Percentiles rank a stretch among this genome's conserved stretches.
These are phyloP conservation scores for Hypothenemus hampei DNA, from an alignment of 1,140 invertebrate species.

Conservation along the genomic window DNA sequence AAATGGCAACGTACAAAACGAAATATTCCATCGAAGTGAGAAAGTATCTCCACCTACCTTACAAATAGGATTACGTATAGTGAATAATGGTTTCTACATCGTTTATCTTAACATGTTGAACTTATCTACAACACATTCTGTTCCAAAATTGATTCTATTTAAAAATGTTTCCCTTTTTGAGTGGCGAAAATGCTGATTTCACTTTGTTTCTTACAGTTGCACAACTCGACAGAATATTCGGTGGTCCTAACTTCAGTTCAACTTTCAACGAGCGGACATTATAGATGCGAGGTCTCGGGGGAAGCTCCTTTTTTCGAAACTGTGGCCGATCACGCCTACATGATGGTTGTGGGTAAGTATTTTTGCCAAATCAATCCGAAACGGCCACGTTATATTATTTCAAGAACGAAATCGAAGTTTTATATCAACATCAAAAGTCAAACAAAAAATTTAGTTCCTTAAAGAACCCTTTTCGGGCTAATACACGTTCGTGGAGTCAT, in stretches of 20 bases:
- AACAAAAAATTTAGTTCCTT: not conserved
- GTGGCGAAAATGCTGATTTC: not conserved
- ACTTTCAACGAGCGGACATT: conserved; percentile 70
- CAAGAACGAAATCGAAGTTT: not conserved
- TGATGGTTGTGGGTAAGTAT: conserved; percentile 73
- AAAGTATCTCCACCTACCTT: too few relatives aligned
- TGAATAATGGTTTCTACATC: too few relatives aligned
- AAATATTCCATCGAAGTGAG: too few relatives aligned
- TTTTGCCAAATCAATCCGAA: not conserved
- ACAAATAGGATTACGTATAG: too few relatives aligned
- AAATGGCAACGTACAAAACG: conserved; percentile 1
- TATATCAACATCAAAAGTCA: not conserved
- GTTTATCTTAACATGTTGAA: too few relatives aligned
- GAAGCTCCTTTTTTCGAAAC: conserved; percentile 78
- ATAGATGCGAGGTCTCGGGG: conserved; percentile 80
- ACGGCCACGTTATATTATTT: not conserved
- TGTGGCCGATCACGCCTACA: conserved; percentile 67
- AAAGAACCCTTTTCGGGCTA: too few relatives aligned
- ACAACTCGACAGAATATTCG: conserved; percentile 67
- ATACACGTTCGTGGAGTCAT: too few relatives aligned
- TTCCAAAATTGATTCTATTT: too few relatives aligned
- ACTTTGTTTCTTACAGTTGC: conserved; percentile 54
- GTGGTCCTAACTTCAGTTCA: conserved; percentile 70
- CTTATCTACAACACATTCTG: too few relatives aligned
- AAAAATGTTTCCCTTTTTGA: too few relatives aligned